phyloP scores from a whole-genome alignment of 2,797 vertebrate genomes.

The Labeo calbasu region DNA sequence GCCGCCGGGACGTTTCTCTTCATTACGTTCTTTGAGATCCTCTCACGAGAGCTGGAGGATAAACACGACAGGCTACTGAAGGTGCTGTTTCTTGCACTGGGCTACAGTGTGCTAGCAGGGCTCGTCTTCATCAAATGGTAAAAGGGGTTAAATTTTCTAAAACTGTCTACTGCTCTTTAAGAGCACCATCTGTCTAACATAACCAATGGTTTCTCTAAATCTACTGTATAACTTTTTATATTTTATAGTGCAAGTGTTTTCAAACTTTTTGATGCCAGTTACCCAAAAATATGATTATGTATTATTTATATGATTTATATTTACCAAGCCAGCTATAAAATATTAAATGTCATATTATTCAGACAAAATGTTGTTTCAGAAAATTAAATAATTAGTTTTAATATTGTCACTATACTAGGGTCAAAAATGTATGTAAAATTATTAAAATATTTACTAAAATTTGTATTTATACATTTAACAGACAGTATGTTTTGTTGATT shows the following conservation, averaged over 20 bases:
- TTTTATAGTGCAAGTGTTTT: background rate
- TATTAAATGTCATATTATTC: background rate
- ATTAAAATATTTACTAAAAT: background rate
- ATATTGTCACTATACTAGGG: background rate
- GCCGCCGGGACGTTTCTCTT: slow-evolving; percentile 92
- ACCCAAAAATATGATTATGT: background rate
- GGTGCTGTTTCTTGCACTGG: slow-evolving; percentile 89
- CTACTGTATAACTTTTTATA: background rate
- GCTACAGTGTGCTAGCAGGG: slow-evolving; percentile 82
- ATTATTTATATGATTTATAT: background rate
- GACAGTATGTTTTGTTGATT: background rate
- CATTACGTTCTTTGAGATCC: slow-evolving; percentile 91
- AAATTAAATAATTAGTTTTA: background rate
- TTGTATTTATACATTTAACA: background rate
- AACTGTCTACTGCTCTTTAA: background rate
- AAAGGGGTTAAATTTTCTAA: slow-evolving; percentile 59
- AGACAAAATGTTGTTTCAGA: background rate
- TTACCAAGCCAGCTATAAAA: background rate
- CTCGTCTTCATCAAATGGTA: slow-evolving; percentile 89
- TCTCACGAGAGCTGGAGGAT: slow-evolving; percentile 88
- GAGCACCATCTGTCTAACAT: background rate
- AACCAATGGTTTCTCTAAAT: background rate
- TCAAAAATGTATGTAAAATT: background rate
- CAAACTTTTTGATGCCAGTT: background rate
- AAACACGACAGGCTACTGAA: slow-evolving; percentile 88